These are phyloP conservation scores for Thereva unica DNA, from an alignment of 2,888 invertebrate species.

Conservation along the genomic window DNA sequence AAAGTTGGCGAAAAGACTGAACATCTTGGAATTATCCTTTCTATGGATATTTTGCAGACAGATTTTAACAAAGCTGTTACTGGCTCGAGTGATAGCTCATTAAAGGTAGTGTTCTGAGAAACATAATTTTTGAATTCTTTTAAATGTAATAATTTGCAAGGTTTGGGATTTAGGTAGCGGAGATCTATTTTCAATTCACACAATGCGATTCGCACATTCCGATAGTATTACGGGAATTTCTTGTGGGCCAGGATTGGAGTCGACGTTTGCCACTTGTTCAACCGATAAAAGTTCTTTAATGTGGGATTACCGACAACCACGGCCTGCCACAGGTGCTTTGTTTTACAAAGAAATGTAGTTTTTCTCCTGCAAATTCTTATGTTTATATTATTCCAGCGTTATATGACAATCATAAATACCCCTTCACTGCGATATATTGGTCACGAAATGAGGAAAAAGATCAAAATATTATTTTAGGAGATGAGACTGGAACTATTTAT, in stretches of 20 bases:
- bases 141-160: constrained; percentile 41
- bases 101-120: constrained; percentile 49
- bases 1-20: constrained; percentile 50
- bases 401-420: constrained; percentile 44
- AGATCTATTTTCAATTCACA: constrained; percentile 47
- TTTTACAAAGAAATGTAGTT: background rate
- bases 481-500: constrained; percentile 46
- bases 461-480: constrained; percentile 44
- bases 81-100: constrained; percentile 50
- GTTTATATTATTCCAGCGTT: constrained; percentile 38
- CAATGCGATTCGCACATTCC: constrained; percentile 47
- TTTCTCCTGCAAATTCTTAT: background rate
- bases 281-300: constrained; percentile 49
- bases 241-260: constrained; percentile 42
- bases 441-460: constrained; percentile 37
- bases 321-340: constrained; percentile 48
- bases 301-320: constrained; percentile 49
- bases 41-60: constrained; percentile 48
- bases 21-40: constrained; percentile 51
- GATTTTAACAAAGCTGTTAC: constrained; percentile 48
- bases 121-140: background rate
- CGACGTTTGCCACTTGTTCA: constrained; percentile 48
- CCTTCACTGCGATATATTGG: constrained; percentile 46
- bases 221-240: constrained; percentile 48
- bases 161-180: constrained; percentile 54